phyloP scores from a whole-genome alignment of 2,797 vertebrate genomes.

The Chelidonichthys spinosus region DNA sequence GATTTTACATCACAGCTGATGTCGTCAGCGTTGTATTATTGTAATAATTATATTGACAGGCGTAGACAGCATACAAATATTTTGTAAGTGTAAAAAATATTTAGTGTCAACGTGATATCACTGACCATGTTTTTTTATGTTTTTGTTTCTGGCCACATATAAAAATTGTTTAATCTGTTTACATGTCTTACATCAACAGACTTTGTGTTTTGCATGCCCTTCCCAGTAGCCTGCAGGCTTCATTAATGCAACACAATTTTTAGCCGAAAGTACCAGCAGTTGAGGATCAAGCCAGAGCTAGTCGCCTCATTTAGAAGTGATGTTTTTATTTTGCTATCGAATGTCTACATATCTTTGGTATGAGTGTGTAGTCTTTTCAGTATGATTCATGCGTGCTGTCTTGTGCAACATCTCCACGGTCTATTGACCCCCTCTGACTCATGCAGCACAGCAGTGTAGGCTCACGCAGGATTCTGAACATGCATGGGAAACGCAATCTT shows the following conservation, averaged over 20 bases:
- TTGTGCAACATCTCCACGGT: conserved; percentile 73
- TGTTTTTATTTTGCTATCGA: conserved; percentile 55
- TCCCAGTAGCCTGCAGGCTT: conserved; percentile 13
- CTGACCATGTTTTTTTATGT: not conserved
- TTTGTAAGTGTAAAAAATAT: not conserved
- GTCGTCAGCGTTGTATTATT: conserved; percentile 14
- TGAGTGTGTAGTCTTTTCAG: conserved; percentile 71
- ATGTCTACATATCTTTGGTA: conserved; percentile 34
- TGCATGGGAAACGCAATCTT: not conserved
- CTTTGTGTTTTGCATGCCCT: not conserved
- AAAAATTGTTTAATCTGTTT: not conserved
- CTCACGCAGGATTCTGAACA: not conserved
- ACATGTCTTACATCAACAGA: not conserved
- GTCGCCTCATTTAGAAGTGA: conserved; percentile 19
- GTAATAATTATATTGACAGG: not conserved
- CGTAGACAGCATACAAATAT: not conserved
- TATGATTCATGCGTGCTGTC: conserved; percentile 74
- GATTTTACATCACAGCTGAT: conserved; percentile 30
- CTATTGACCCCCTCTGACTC: conserved; percentile 79
- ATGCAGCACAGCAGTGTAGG: conserved; percentile 57
- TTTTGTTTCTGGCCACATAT: not conserved
- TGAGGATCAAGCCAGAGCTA: conserved; percentile 10
- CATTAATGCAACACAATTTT: not conserved
- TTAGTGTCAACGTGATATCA: not conserved
- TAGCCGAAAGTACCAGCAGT: conserved; percentile 6